phyloP scores from a whole-genome alignment of 2,113 vertebrate genomes.

The Nothoprocta pentlandii region DNA sequence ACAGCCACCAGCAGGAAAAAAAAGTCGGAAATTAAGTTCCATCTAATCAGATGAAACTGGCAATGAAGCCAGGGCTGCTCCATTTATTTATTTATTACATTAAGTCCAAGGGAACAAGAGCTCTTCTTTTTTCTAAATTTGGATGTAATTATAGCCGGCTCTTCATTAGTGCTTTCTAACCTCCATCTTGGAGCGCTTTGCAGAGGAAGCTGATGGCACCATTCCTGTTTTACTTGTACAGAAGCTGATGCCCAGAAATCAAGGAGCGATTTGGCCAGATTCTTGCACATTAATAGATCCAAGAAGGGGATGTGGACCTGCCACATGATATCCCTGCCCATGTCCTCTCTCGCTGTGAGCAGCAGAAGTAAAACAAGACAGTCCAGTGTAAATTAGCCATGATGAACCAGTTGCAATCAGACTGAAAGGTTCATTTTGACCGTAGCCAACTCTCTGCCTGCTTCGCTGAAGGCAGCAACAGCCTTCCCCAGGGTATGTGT shows the following conservation, averaged over 20 bases:
- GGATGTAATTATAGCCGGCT: constrained; percentile 30
- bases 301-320: not conserved
- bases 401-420: not conserved
- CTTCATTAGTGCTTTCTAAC: constrained; percentile 51
- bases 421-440: not conserved
- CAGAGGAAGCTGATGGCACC: constrained; percentile 4
- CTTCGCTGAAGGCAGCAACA: not conserved
- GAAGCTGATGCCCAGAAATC: constrained; percentile 4
- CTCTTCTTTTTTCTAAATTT: constrained; percentile 55
- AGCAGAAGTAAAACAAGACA: not conserved
- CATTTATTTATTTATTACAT: constrained; percentile 62
- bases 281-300: not conserved
- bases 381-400: not conserved
- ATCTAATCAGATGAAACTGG: constrained; percentile 50
- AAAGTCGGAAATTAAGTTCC: constrained; percentile 25
- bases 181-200: not conserved
- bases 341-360: not conserved
- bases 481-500: rapidly evolving
- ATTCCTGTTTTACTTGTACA: not conserved
- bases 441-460: not conserved
- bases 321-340: rapidly evolving
- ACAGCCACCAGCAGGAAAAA: constrained; percentile 9
- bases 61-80: constrained; percentile 8
- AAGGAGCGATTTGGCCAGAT: not conserved
- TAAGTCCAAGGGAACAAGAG: constrained; percentile 45